Base-by-base conservation (phyloP, 2,797 vertebrate genomes). In the Ceyx erithaca region DNA sequence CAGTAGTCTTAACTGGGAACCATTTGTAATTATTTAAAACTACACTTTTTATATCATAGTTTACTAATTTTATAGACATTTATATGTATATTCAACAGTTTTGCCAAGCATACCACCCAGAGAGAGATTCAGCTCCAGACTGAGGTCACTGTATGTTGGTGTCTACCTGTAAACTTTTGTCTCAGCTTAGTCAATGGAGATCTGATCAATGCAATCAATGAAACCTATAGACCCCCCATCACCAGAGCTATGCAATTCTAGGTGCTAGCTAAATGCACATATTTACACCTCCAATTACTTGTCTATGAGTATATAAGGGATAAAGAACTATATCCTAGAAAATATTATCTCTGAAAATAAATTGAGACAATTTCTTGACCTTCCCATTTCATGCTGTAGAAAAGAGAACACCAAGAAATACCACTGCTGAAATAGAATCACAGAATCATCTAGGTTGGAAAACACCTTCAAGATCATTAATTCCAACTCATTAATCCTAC, bases 181-280 rank as follows among this genome's bases (percentile, higher is more conserved):
- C 80, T 63, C 57, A 67, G 30, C 21, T 70, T 37, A 73, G 51
- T 68, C 51, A 55, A 1, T 5, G 20, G 43, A 87, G 67, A 62
- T 25, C 23, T 73, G 62, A 71, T 10, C 41, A 21, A 17, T 28
- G 41, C 4, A 40, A 55, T 9, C 46, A 55, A 18, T 15, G n/a
- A 89, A 84, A 21, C n/a, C 51, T 49, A 45, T 14, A 62, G 55
- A 58, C 3, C 7, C 11, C 11, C 17, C 37, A 45, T 12, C 31
- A 51, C 49, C 26, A 51, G 25, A 63, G 21, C 28, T 45, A 25
- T 11, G 20, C 25, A 35, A 14, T 67, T 86, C 46, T 59, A 45
- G 19, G 5, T 41, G 9, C 7, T 28, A 26, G 6, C 0, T 54
- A 85, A 89, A 81, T 48, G 49, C 58, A 69, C 0, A 0, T 28